Percentiles rank a stretch among this genome's conserved stretches.
These are phyloP conservation scores for Embidobia sp. DNA, from an alignment of 2,888 invertebrate genomes.

Conservation along the genomic window DNA sequence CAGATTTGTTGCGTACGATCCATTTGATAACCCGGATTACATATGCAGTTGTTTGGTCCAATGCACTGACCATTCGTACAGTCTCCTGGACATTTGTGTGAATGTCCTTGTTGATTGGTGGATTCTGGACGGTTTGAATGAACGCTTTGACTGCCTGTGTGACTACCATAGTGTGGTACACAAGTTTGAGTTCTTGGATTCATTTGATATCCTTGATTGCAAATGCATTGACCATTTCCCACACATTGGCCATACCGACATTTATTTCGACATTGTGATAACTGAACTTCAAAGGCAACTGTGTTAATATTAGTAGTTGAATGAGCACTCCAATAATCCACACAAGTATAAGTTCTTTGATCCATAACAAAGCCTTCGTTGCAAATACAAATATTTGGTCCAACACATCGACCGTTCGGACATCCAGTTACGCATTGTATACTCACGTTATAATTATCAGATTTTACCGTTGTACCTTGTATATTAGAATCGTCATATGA, in stretches of 20 bases:
- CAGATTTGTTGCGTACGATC: too few relatives aligned
- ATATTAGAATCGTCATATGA: not conserved
- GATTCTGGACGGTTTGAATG: too few relatives aligned
- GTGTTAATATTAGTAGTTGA: too few relatives aligned
- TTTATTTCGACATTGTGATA: not conserved
- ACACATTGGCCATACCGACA: slow-evolving; percentile 81
- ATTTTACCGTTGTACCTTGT: slow-evolving; percentile 78
- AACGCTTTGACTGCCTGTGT: not conserved
- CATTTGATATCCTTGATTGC: slow-evolving; percentile 81
- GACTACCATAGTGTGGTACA: not conserved
- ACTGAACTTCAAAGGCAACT: too few relatives aligned
- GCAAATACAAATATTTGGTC: slow-evolving; percentile 74
- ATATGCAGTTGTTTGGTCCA: too few relatives aligned
- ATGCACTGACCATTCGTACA: too few relatives aligned
- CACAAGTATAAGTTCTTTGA: slow-evolving; percentile 73
- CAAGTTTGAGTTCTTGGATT: slow-evolving; percentile 31
- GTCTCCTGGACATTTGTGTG: too few relatives aligned
- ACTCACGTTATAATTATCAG: slow-evolving; percentile 81
- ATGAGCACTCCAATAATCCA: slow-evolving; percentile 17
- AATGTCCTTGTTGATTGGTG: too few relatives aligned
- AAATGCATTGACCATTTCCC: slow-evolving; percentile 83
- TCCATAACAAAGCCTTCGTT: slow-evolving; percentile 72
- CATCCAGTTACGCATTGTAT: slow-evolving; percentile 80
- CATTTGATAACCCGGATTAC: too few relatives aligned
- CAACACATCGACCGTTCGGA: slow-evolving; percentile 75